Evolutionary conservation across 2,113 vertebrate species (phyloP), one percentile per base, ranked within the genome.

Genomic region (Cephalopterus ornatus): DNA sequence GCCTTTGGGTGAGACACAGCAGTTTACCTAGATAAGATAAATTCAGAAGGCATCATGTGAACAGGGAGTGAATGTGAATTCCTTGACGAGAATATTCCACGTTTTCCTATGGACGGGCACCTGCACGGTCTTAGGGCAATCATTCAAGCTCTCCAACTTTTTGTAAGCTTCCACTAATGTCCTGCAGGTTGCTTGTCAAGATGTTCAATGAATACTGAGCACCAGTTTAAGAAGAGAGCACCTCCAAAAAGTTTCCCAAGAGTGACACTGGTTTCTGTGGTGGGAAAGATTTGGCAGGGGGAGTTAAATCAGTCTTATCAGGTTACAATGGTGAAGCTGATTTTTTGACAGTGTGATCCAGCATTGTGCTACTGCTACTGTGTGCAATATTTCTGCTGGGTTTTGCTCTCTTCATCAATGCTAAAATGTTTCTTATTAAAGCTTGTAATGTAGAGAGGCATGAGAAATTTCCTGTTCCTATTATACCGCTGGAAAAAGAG

Each of bases 21-120:
- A 90, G 92, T 89, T 94, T 89, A 85, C 93, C 93, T 70, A 84
- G 68, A 66, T 95, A 90, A 97, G 95, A 96, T 75, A 93, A 96
- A 94, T 85, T 72, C 39, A 35, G 80, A 92, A 88, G 80, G 79
- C 77, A 58, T 93, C 68, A 46, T 0, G 0, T 44, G 63, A 94
- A 83, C 52, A 87, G 56, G 77, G 73, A 65, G 63, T 4, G 11
- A 67, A 58, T 35, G 68, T 47, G 66, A 87, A 62, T 96, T 75
- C 52, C 3, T 6, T 27, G 5, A 13, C 53, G 33, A 77, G 72
- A 95, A 32, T 90, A 85, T 93, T 96, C 30, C 35, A 39, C 2
- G 2, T 96, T 95, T 95, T 86, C 49, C 39, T 32, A 8, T 11
- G 1, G 35, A 5, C 14, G 37, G 49, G 39, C 37, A 52, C 27